These are phyloP conservation scores for Drosophila orena DNA, from an alignment of 1,140 invertebrate species.

Conservation along the genomic window DNA sequence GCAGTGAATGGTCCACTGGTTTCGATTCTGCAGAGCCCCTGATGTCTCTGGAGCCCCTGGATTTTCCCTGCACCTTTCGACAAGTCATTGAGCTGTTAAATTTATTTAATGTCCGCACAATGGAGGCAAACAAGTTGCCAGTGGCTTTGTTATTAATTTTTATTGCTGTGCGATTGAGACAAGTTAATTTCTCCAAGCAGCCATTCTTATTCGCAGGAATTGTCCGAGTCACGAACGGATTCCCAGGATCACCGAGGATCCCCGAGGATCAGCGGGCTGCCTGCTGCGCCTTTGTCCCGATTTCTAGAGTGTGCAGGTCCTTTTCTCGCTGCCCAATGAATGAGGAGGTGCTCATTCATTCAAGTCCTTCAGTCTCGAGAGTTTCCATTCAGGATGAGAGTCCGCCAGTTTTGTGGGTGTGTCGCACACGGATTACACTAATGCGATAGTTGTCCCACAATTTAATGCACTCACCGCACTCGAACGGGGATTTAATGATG, in stretches of 20 bases:
- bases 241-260: conserved; percentile 56
- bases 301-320: conserved; percentile 37
- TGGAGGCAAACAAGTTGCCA: conserved; percentile 60
- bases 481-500: conserved; percentile 77
- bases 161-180: conserved; percentile 70
- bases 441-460: conserved; percentile 70
- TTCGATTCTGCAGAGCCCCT: background rate
- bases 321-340: conserved; percentile 51
- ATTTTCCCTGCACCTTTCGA: conserved; percentile 64
- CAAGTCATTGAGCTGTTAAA: conserved; percentile 82
- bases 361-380: conserved; percentile 34
- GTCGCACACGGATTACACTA: conserved; percentile 77
- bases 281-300: conserved; percentile 68
- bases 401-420: conserved; percentile 60
- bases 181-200: conserved; percentile 50
- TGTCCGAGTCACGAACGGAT: conserved; percentile 38
- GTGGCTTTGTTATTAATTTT: conserved; percentile 79
- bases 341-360: conserved; percentile 55
- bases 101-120: conserved; percentile 76
- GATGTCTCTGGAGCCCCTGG: background rate
- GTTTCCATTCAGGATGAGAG: conserved; percentile 35
- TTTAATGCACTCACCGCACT: conserved; percentile 66
- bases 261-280: conserved; percentile 43
- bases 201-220: conserved; percentile 35
- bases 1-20: conserved; percentile 51